Conservation (phyloP, 2,113 vertebrate genomes). For the Crotalus tigris region DNA sequence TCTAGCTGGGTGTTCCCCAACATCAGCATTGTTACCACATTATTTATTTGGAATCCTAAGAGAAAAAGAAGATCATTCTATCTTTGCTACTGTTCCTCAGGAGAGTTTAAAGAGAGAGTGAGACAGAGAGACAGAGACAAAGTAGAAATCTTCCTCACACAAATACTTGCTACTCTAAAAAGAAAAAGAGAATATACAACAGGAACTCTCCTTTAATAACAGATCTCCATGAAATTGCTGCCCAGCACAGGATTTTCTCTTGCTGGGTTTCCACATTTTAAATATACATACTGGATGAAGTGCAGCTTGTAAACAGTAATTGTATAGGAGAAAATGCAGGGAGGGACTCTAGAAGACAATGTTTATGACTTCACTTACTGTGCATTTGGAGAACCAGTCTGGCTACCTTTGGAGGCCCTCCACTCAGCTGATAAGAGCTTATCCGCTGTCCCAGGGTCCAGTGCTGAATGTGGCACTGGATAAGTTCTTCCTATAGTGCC, state of each 20-base stretch:
- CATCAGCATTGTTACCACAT: neutral
- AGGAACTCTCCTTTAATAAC: neutral
- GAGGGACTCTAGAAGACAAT: neutral
- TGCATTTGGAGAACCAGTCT: neutral
- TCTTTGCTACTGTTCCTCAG: neutral
- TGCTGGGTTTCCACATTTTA: neutral
- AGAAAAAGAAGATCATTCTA: neutral
- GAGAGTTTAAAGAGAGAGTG: neutral
- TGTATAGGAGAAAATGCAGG: neutral
- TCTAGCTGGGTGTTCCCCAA: neutral
- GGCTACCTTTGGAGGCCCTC: neutral
- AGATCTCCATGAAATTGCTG: neutral
- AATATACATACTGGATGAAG: neutral
- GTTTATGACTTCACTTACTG: neutral
- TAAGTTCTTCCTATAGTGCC: neutral
- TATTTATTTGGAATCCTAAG: neutral
- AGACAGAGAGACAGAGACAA: neutral
- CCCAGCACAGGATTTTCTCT: neutral
- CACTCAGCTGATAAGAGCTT: neutral
- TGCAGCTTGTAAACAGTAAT: neutral
- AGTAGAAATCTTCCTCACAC: neutral
- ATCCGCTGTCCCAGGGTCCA: neutral
- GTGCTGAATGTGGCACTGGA: neutral
- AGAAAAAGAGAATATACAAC: neutral
- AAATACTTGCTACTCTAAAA: neutral